Conservation (phyloP, 2,113 vertebrate genomes). For the Nanger granti region DNA sequence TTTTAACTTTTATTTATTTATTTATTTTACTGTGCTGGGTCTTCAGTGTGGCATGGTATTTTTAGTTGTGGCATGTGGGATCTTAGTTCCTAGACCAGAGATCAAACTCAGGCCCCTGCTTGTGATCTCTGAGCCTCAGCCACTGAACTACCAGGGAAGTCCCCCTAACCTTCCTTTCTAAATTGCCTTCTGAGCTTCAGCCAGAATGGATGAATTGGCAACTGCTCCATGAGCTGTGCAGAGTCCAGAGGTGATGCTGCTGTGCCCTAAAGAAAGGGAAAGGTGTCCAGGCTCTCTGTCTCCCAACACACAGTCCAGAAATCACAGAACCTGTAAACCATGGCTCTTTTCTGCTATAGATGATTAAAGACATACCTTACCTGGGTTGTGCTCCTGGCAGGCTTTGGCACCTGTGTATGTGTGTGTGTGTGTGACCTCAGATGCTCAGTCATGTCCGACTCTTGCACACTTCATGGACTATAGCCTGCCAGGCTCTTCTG, state of each 20-base stretch:
- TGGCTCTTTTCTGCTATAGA: background rate
- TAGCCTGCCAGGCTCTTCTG: background rate
- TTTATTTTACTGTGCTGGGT: background rate
- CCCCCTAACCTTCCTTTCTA: background rate
- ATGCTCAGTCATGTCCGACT: background rate
- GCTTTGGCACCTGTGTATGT: background rate
- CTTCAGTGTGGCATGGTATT: background rate
- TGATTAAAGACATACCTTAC: background rate
- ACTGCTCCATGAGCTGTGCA: too few species aligned
- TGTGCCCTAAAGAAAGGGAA: background rate
- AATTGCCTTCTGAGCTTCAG: background rate
- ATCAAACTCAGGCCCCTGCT: background rate
- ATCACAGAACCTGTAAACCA: background rate
- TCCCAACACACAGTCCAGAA: background rate
- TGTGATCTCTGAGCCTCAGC: background rate
- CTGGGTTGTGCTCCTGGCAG: background rate
- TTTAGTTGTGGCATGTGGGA: background rate
- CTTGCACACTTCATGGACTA: background rate
- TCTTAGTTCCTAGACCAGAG: background rate
- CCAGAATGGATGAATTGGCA: background rate
- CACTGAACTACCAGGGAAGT: background rate
- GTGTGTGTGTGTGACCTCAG: background rate
- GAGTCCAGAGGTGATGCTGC: background rate
- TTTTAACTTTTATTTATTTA: background rate
- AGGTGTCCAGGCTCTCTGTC: background rate